Percentiles rank a stretch among this genome's conserved stretches.
phyloP scores from a whole-genome alignment of 2,888 invertebrate species.

The Carabus problematicus region DNA sequence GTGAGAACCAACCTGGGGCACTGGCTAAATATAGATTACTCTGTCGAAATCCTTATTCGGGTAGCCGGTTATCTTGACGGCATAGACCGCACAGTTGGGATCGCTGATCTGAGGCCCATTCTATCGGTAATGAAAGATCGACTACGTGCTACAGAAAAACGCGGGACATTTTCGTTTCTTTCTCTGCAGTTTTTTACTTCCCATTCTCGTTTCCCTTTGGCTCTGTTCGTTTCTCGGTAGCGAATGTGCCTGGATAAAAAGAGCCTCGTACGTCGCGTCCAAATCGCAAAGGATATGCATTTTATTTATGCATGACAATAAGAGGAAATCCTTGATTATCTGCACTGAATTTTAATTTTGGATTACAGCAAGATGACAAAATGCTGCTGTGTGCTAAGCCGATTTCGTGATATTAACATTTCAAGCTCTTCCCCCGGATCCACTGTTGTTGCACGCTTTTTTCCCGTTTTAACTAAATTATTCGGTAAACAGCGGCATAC shows the following conservation, averaged over 20 bases:
- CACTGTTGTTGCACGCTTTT: too few species aligned
- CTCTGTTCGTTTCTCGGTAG: too few species aligned
- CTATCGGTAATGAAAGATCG: slow-evolving; percentile 21
- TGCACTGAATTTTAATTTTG: too few species aligned
- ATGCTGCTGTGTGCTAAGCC: too few species aligned
- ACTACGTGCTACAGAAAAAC: not conserved
- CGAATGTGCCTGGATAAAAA: not conserved
- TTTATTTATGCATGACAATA: slow-evolving; percentile 24
- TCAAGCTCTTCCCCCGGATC: too few species aligned
- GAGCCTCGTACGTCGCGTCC: slow-evolving; percentile 13
- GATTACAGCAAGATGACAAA: too few species aligned
- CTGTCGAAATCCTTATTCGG: slow-evolving; percentile 16
- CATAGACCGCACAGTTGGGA: not conserved
- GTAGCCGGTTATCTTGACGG: slow-evolving; percentile 15
- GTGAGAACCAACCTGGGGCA: slow-evolving; percentile 5
- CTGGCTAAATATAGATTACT: slow-evolving; percentile 27
- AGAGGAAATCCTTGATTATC: slow-evolving; percentile 12
- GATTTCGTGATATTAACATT: too few species aligned
- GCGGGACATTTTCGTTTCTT: too few species aligned
- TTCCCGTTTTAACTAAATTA: too few species aligned
- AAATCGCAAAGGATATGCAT: not conserved
- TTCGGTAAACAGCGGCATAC: too few species aligned
- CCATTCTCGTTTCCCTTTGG: not conserved
- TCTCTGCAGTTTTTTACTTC: too few species aligned
- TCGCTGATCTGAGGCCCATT: slow-evolving; percentile 4